These are phyloP conservation scores for Lypha dubia DNA, from an alignment of 2,888 invertebrate genomes.

Conservation along the genomic window DNA sequence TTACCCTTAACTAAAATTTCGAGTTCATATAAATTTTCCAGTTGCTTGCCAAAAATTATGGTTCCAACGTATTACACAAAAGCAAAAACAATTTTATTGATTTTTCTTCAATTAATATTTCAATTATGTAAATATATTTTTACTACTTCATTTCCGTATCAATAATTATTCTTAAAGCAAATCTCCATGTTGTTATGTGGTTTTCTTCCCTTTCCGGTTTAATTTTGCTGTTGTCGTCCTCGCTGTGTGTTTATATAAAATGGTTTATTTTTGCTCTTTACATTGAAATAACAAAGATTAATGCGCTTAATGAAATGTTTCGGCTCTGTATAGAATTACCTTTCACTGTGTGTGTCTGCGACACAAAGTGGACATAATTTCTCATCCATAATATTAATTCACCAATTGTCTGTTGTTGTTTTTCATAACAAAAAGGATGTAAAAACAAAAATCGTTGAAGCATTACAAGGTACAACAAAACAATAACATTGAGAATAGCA, in stretches of 20 bases:
- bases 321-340: not conserved
- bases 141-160: not conserved
- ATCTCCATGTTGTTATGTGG: not conserved
- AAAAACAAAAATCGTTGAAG: slow-evolving; percentile 9
- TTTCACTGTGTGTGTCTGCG: not conserved
- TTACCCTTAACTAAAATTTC: no score
- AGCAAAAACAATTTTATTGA: no score
- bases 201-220: not conserved
- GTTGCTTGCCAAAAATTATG: no score
- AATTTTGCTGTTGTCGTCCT: not conserved
- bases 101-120: no score
- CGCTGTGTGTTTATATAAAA: not conserved
- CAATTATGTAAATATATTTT: no score
- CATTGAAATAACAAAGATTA: slow-evolving; percentile 52
- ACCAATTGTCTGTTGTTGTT: slow-evolving; percentile 25
- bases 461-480: slow-evolving; percentile 16
- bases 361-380: not conserved
- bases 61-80: no score
- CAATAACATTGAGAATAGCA: not conserved
- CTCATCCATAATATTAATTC: slow-evolving; percentile 20
- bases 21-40: no score
- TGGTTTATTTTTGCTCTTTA: not conserved
- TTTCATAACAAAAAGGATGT: slow-evolving; percentile 26
- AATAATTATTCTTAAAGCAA: not conserved
- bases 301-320: slow-evolving; percentile 59